phyloP scores from a whole-genome alignment of 2,113 vertebrate genomes.

The Micromys minutus region DNA sequence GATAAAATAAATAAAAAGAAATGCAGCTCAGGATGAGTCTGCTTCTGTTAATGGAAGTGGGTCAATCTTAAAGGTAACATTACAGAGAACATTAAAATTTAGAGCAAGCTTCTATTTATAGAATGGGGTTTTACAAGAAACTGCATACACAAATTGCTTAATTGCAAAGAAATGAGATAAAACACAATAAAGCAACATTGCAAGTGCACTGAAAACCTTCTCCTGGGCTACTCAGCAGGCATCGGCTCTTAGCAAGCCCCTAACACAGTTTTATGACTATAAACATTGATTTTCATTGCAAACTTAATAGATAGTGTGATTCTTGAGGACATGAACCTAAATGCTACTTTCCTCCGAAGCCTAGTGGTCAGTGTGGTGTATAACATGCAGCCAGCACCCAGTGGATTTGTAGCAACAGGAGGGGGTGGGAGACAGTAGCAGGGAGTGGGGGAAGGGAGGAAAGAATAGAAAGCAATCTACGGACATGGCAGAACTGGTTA shows the following conservation, averaged over 20 bases:
- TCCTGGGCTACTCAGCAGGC: slow-evolving; percentile 43
- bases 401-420: not conserved
- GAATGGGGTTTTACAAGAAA: slow-evolving; percentile 42
- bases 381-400: not conserved
- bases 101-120: slow-evolving; percentile 54
- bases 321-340: not conserved
- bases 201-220: not conserved
- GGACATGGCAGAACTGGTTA: not conserved
- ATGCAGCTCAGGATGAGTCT: not conserved
- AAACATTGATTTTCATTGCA: slow-evolving; percentile 45
- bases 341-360: not conserved
- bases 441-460: too few species aligned
- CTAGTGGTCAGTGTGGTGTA: not conserved
- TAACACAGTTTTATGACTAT: not conserved
- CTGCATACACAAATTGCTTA: slow-evolving; percentile 50
- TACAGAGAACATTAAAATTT: slow-evolving; percentile 27
- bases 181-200: slow-evolving; percentile 59
- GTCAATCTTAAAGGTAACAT: slow-evolving; percentile 34
- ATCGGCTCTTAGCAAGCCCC: slow-evolving; percentile 9
- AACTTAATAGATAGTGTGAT: slow-evolving; percentile 3
- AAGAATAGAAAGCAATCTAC: not conserved
- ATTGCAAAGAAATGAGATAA: slow-evolving; percentile 47
- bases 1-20: not conserved
- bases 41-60: slow-evolving; percentile 45
- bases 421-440: fast-evolving